phyloP scores from a whole-genome alignment of 1,140 invertebrate genomes.

The Drosophila sp. region DNA sequence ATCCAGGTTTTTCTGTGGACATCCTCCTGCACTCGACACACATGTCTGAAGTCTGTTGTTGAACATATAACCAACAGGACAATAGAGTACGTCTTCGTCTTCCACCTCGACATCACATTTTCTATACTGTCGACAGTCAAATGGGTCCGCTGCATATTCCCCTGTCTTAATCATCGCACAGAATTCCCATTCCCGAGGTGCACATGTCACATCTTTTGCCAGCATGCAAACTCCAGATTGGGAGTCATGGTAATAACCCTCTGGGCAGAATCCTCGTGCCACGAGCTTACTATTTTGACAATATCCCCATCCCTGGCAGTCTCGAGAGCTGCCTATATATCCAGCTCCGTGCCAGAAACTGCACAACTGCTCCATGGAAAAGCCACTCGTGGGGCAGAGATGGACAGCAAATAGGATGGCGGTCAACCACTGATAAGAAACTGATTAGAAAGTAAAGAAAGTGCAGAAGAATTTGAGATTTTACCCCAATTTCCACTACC shows the following conservation, averaged over 20 bases:
- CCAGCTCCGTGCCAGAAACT: constrained; percentile 33
- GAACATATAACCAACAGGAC: constrained; percentile 35
- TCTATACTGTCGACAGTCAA: constrained; percentile 35
- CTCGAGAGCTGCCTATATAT: constrained; percentile 43
- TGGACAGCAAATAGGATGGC: neutral
- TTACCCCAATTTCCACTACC: constrained; percentile 27
- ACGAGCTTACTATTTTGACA: constrained; percentile 39
- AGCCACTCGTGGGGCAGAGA: neutral
- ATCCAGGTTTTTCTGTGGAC: constrained; percentile 34
- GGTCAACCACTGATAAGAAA: constrained; percentile 18
- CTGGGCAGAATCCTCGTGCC: constrained; percentile 5
- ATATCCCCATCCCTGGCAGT: constrained; percentile 49
- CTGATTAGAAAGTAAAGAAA: constrained; percentile 24
- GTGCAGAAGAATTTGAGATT: neutral
- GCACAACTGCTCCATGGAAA: constrained; percentile 47
- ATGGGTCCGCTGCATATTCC: constrained; percentile 38
- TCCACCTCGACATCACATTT: constrained; percentile 3
- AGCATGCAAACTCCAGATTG: constrained; percentile 34
- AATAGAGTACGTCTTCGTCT: constrained; percentile 2
- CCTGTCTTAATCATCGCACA: constrained; percentile 2
- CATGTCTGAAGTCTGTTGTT: constrained; percentile 49
- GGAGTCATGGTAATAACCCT: constrained; percentile 32
- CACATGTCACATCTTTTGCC: constrained; percentile 6
- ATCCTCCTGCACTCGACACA: constrained; percentile 26
- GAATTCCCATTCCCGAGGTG: constrained; percentile 28